Evolutionary conservation across 2,113 vertebrate species (phyloP).

Genomic region (Nothoprocta perdicaria): DNA sequence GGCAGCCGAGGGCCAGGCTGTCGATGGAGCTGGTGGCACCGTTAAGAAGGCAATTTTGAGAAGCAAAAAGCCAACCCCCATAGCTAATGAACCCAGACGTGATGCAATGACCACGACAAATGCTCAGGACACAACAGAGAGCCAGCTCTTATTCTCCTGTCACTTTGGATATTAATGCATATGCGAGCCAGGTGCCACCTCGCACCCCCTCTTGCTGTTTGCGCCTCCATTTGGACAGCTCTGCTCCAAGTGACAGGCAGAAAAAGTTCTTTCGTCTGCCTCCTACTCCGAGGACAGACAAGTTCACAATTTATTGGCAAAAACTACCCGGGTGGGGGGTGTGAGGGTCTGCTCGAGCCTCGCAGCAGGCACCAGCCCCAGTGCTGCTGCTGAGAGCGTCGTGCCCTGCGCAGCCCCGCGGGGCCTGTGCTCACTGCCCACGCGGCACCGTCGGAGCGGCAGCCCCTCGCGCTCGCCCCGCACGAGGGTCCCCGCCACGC

Average conservation of each 20-base stretch:
- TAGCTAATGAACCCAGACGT: background rate
- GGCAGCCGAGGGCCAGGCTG: fast-evolving
- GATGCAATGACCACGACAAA: background rate
- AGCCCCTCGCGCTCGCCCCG: background rate
- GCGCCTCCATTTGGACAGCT: background rate
- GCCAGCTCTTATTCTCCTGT: background rate
- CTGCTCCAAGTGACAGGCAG: background rate
- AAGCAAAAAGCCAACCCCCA: background rate
- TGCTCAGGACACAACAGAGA: background rate
- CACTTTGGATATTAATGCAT: background rate
- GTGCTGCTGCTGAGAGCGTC: fast-evolving
- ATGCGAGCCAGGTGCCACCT: background rate
- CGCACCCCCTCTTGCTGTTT: background rate
- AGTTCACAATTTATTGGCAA: background rate
- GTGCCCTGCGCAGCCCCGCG: background rate
- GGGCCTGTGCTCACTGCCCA: background rate
- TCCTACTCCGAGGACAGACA: background rate
- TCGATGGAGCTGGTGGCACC: background rate
- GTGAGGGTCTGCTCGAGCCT: background rate
- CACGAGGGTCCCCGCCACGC: background rate
- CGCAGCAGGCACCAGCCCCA: background rate
- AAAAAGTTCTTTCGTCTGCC: background rate
- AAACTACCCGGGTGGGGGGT: background rate
- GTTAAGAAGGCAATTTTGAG: background rate
- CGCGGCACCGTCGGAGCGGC: background rate